Base-by-base conservation (phyloP, 2,113 vertebrate genomes). In the Cyprinodon brontotheroides region DNA sequence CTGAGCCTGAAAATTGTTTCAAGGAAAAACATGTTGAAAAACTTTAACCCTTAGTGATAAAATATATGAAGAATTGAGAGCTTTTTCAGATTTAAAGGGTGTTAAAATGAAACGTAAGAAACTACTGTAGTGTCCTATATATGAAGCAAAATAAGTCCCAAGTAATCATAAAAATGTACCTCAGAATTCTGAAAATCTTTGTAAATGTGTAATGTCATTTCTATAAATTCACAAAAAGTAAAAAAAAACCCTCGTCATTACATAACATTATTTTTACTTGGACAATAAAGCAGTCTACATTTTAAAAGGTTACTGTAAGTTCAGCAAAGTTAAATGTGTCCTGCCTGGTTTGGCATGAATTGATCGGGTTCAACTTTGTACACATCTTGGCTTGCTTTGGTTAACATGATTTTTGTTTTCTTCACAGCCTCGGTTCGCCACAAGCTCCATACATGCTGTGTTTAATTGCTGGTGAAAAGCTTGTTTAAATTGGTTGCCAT, bases 21-120 rank as follows among this genome's bases (percentile, higher is more conserved):
- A 72, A 60, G 53, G 60, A 65, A 57, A 29, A 75, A 47, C 0
- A 39, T 7, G 45, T 68, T 68, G 74, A 78, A 74, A 78, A 41
- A n/a, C 53, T 41, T 80, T 43, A 71, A 72, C 62, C 65, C 68
- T 41, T 41, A 78, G 59, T 37, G 65, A 39, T 17, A 41, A 38
- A 9, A 73, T 43, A 37, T 41, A 1, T 40, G 38, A 72, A 74
- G 14, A 39, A 59, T 60, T 15, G 9, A 4, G 37, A 40, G 38
- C 45, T 13, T 62, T 60, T 50, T 15, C 29, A 22, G 57, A 45
- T 22, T 38, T 60, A 0, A 0, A 45, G 37, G 47, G 0, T 11
- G 43, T 48, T 67, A 67, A 68, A 14, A 17, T 29, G 3, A 68
- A 37, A 68, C 13, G 68, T 66, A 78, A 39, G 37, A 6, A 29